Conservation (phyloP, 1,140 invertebrate species). For the Rhizoglyphus robini region DNA sequence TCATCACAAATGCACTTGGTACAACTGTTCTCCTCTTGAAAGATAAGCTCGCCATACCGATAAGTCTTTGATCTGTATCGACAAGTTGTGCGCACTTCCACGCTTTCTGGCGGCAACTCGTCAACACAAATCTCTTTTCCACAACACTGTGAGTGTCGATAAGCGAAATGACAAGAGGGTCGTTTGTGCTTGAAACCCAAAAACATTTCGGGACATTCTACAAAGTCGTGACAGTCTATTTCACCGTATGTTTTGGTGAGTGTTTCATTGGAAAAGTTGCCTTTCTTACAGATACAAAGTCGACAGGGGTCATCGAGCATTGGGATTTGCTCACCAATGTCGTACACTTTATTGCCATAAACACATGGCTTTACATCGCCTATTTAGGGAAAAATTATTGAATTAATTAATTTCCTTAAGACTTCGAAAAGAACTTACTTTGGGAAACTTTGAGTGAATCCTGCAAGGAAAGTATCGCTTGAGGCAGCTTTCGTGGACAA, state of each 20-base stretch:
- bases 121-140: slow-evolving; percentile 6
- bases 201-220: slow-evolving; percentile 24
- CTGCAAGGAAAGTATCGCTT: neutral
- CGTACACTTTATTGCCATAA: slow-evolving; percentile 21
- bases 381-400: too few species aligned
- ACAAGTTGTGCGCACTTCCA: neutral
- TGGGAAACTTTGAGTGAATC: neutral
- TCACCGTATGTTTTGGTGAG: neutral
- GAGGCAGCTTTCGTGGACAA: slow-evolving; percentile 1
- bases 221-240: slow-evolving; percentile 5
- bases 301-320: slow-evolving; percentile 15
- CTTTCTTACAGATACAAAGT: slow-evolving; percentile 8
- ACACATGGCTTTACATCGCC: neutral
- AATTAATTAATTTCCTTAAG: neutral
- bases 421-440: neutral
- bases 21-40: slow-evolving; percentile 24
- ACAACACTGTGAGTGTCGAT: slow-evolving; percentile 23
- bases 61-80: slow-evolving; percentile 21
- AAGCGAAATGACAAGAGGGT: slow-evolving; percentile 22
- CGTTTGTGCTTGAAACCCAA: slow-evolving; percentile 6
- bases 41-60: slow-evolving; percentile 25
- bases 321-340: slow-evolving; percentile 19
- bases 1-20: slow-evolving; percentile 24
- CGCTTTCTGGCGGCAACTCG: neutral
- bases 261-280: neutral